Conservation (phyloP, 2,888 invertebrate species). For the Furcula furcula region DNA sequence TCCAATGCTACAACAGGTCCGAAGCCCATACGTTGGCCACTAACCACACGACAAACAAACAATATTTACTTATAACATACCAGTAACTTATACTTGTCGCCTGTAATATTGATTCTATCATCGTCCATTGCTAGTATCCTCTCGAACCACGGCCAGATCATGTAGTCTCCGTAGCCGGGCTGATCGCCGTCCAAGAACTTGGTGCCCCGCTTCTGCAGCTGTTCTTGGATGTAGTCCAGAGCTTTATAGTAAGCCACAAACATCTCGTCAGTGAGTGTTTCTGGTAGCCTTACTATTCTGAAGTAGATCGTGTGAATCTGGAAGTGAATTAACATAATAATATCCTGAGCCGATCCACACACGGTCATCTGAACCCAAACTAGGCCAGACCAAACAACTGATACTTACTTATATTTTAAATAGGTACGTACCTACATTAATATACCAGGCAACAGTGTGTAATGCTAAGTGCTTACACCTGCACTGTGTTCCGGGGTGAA, state of each 20-base stretch:
- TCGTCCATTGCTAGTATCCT: slow-evolving; percentile 75
- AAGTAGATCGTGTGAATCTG: slow-evolving; percentile 49
- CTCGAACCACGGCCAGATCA: slow-evolving; percentile 95
- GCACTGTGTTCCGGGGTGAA: too few relatives aligned
- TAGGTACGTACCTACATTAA: too few relatives aligned
- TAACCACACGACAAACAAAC: too few relatives aligned
- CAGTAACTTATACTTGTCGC: slow-evolving; percentile 72
- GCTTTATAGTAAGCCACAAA: slow-evolving; percentile 52
- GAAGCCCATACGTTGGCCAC: too few relatives aligned
- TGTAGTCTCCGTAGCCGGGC: slow-evolving; percentile 90
- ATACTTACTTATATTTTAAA: too few relatives aligned
- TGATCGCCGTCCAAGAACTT: slow-evolving; percentile 83
- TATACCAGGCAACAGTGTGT: too few relatives aligned
- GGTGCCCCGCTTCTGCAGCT: slow-evolving; percentile 82
- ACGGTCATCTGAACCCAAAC: too few relatives aligned
- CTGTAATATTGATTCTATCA: slow-evolving; percentile 74
- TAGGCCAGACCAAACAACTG: too few relatives aligned
- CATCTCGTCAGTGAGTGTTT: slow-evolving; percentile 44
- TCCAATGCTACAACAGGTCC: too few relatives aligned
- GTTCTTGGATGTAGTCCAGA: slow-evolving; percentile 83
- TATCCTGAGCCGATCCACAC: neutral
- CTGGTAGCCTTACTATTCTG: slow-evolving; percentile 43
- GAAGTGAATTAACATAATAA: slow-evolving; percentile 9
- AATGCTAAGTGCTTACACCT: too few relatives aligned
- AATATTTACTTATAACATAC: too few relatives aligned